Evolutionary conservation across 2,888 invertebrate genomes (phyloP).

Genomic region (Folsomia manolachei): DNA sequence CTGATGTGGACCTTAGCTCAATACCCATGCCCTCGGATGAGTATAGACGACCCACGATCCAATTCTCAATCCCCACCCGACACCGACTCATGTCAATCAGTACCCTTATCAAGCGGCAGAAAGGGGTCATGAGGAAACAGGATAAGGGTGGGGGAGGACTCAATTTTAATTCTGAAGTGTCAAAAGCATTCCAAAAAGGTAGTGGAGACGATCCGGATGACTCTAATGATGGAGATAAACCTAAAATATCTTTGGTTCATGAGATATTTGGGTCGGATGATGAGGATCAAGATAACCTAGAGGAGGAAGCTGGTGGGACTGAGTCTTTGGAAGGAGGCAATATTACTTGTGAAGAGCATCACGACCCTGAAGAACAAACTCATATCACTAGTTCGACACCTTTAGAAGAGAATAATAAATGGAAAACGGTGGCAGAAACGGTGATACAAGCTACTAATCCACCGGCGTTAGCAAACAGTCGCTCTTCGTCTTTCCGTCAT

Average conservation of each 20-base stretch:
- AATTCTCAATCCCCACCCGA: constrained; percentile 49
- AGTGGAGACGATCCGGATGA: constrained; percentile 23
- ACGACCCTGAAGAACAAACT: not conserved
- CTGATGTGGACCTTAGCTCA: constrained; percentile 33
- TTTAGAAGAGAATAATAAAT: not conserved
- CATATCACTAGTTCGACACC: not conserved
- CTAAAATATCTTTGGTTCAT: constrained; percentile 44
- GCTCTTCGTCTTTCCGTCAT: not conserved
- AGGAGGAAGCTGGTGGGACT: constrained; percentile 10
- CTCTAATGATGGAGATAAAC: constrained; percentile 24
- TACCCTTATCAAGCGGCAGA: constrained; percentile 45
- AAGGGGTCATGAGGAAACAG: constrained; percentile 47
- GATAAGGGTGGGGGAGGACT: constrained; percentile 24
- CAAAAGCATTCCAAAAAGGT: constrained; percentile 57
- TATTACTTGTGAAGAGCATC: not conserved
- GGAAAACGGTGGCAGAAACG: constrained; percentile 1
- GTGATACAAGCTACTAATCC: not conserved
- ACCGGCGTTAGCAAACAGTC: not conserved
- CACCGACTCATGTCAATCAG: constrained; percentile 48
- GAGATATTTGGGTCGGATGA: constrained; percentile 50
- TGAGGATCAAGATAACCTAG: constrained; percentile 33
- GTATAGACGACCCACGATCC: constrained; percentile 45
- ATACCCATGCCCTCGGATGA: constrained; percentile 48
- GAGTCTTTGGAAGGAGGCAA: not conserved
- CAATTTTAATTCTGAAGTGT: constrained; percentile 49